A percentile compares a stretch with the other conserved stretches of the same genome.
Evolutionary conservation across 2,797 vertebrate species (phyloP).

Genomic region (Triplophysa bombifrons): DNA sequence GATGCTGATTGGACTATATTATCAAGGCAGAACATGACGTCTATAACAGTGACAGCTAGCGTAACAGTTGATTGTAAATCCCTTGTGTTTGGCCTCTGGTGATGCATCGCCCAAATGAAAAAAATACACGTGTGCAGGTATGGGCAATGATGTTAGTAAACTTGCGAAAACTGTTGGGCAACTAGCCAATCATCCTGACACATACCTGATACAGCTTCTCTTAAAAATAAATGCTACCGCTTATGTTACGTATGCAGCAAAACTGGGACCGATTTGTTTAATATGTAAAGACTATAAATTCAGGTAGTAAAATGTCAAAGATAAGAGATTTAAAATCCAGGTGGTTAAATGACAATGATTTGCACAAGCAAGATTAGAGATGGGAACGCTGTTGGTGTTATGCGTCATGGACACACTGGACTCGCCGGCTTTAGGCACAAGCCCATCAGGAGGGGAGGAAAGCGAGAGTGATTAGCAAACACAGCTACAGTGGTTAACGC

Average conservation of each 20-base stretch:
- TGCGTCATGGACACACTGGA: constrained; percentile 54
- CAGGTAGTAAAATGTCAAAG: constrained; percentile 52
- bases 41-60: no score
- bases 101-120: no score
- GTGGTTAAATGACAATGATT: constrained; percentile 43
- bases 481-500: constrained; percentile 59
- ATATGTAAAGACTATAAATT: constrained; percentile 35
- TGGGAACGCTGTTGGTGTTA: constrained; percentile 48
- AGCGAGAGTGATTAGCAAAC: constrained; percentile 60
- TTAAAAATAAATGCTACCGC: neutral
- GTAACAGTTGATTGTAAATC: no score
- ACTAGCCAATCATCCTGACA: neutral
- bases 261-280: constrained; percentile 15
- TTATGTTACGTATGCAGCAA: neutral
- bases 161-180: neutral
- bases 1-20: no score
- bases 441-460: constrained; percentile 37
- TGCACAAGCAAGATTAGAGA: constrained; percentile 53
- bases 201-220: neutral
- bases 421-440: constrained; percentile 45
- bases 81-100: no score
- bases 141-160: neutral
- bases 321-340: constrained; percentile 45
- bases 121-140: no score
- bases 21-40: no score